These are phyloP conservation scores for Oreotrochilus melanogaster DNA, from an alignment of 2,113 vertebrate species.

Conservation along the genomic window DNA sequence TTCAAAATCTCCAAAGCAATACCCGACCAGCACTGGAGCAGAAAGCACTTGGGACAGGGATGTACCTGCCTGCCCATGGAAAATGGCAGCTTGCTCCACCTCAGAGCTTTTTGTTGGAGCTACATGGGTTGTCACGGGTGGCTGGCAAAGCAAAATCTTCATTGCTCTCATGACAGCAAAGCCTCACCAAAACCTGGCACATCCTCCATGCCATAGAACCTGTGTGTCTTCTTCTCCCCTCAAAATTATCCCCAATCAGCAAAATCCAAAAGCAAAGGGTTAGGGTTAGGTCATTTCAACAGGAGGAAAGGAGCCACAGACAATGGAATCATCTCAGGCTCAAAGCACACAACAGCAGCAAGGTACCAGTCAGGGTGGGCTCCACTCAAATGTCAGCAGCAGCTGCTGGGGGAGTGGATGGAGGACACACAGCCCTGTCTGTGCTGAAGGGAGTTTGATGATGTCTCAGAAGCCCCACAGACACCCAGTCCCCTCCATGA, in stretches of 20 bases:
- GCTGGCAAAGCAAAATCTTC: not conserved
- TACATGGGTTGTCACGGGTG: not conserved
- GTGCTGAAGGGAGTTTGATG: not conserved
- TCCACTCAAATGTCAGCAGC: not conserved
- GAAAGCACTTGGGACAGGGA: not conserved
- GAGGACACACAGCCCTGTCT: rapidly evolving
- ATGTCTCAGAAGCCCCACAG: not conserved
- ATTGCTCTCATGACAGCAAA: not conserved
- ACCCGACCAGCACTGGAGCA: not conserved
- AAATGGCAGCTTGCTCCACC: not conserved
- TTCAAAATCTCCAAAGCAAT: not conserved
- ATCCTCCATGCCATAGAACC: not conserved
- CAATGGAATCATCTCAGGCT: not conserved
- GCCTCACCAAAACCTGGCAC: not conserved
- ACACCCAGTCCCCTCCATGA: not conserved
- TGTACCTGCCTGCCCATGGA: not conserved
- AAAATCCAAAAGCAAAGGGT: not conserved
- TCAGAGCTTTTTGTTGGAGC: not conserved
- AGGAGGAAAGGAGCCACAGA: not conserved
- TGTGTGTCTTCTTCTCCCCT: not conserved
- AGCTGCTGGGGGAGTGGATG: not conserved
- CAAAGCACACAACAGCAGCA: not conserved
- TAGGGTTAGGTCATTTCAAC: not conserved
- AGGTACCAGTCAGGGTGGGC: not conserved
- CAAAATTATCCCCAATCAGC: not conserved